These are phyloP conservation scores for Amphiprion ocellaris DNA, from an alignment of 2,113 vertebrate genomes.

Conservation along the genomic window DNA sequence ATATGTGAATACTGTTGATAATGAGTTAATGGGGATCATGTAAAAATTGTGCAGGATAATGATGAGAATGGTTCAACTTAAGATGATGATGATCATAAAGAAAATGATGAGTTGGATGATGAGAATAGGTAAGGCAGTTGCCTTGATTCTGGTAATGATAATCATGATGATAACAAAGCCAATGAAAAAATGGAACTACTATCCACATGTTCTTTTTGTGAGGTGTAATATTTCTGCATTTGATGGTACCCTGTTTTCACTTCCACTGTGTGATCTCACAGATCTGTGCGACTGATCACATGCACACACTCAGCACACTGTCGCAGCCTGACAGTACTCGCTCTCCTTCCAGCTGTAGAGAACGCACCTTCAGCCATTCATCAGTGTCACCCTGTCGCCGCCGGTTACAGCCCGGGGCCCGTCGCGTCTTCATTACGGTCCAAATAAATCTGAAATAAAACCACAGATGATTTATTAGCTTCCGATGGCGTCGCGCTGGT, in stretches of 20 bases:
- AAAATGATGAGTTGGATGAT: slow-evolving; percentile 4
- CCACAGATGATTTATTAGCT: slow-evolving; percentile 84
- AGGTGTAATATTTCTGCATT: slow-evolving; percentile 33
- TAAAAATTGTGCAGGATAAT: slow-evolving; percentile 2
- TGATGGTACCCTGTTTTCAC: slow-evolving; percentile 24
- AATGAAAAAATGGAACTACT: slow-evolving; percentile 1
- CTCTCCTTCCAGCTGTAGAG: slow-evolving; percentile 76
- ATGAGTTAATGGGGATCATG: not conserved
- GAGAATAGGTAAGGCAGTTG: slow-evolving; percentile 6
- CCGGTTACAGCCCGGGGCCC: slow-evolving; percentile 78
- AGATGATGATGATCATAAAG: slow-evolving; percentile 12
- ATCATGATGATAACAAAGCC: slow-evolving; percentile 22
- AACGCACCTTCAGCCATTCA: slow-evolving; percentile 82
- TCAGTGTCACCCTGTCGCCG: slow-evolving; percentile 83
- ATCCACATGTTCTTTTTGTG: not conserved
- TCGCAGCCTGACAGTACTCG: slow-evolving; percentile 71
- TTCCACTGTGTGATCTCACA: slow-evolving; percentile 49
- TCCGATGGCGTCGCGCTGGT: slow-evolving; percentile 75
- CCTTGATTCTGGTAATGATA: slow-evolving; percentile 9
- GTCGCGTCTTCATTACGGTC: slow-evolving; percentile 82
- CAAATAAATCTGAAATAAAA: slow-evolving; percentile 83
- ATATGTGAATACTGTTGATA: not conserved
- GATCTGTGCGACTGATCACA: slow-evolving; percentile 37
- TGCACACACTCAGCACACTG: slow-evolving; percentile 32
- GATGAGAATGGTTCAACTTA: not conserved